Evolutionary conservation across 2,888 invertebrate species (phyloP).

Genomic region (Euproctis similis): DNA sequence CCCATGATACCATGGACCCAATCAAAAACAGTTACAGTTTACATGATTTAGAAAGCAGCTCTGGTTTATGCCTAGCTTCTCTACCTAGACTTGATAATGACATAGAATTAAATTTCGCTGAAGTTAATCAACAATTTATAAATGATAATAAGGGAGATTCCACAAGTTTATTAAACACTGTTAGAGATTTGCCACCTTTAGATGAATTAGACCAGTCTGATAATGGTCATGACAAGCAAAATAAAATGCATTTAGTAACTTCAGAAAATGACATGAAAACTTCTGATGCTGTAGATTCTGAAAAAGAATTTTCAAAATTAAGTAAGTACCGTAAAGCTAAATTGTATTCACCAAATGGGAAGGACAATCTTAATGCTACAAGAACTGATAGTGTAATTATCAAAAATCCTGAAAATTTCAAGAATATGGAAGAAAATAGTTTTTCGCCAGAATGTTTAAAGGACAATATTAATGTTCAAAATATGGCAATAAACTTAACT

Average conservation of each 20-base stretch:
- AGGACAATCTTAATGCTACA: slow-evolving; percentile 29
- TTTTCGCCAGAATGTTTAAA: slow-evolving; percentile 10
- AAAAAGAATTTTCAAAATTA: slow-evolving; percentile 49
- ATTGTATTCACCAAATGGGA: slow-evolving; percentile 20
- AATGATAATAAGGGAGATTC: slow-evolving; percentile 59
- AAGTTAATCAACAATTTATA: slow-evolving; percentile 70
- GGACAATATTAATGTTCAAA: slow-evolving; percentile 15
- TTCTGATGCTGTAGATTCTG: slow-evolving; percentile 28
- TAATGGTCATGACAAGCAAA: slow-evolving; percentile 12
- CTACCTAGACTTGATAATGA: slow-evolving; percentile 65
- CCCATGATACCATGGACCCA: slow-evolving; percentile 30
- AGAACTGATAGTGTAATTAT: slow-evolving; percentile 68
- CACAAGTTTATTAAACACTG: slow-evolving; percentile 16
- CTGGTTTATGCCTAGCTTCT: slow-evolving; percentile 61
- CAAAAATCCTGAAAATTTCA: slow-evolving; percentile 62
- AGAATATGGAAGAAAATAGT: slow-evolving; percentile 31
- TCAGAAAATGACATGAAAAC: slow-evolving; percentile 15
- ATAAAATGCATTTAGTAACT: slow-evolving; percentile 10
- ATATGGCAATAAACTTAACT: slow-evolving; percentile 35
- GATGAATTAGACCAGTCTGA: slow-evolving; percentile 26
- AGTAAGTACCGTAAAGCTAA: slow-evolving; percentile 60
- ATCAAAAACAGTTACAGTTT: slow-evolving; percentile 52
- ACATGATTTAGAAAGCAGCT: slow-evolving; percentile 62
- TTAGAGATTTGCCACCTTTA: slow-evolving; percentile 33
- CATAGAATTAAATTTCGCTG: slow-evolving; percentile 65